Conservation (phyloP, 2,888 invertebrate genomes). For the Thysanoteuthis rhombus region DNA sequence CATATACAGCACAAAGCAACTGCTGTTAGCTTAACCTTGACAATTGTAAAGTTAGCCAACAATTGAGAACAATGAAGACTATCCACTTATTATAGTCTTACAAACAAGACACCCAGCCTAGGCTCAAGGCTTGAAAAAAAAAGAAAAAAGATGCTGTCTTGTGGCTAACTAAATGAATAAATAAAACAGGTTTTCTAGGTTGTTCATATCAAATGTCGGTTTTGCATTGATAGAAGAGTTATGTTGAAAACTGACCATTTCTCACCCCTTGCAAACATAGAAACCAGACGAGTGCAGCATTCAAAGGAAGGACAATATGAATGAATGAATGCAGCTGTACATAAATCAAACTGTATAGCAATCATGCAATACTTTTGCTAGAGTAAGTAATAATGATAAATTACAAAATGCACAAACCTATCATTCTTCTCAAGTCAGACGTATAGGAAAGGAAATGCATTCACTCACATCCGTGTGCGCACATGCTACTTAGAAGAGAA, state of each 20-base stretch:
- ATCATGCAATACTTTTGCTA: not conserved
- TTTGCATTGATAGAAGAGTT: not conserved
- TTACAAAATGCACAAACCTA: not conserved
- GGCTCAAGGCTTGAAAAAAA: not conserved
- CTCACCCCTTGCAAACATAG: not conserved
- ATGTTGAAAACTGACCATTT: not conserved
- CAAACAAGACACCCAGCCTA: not conserved
- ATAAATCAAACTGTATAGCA: not conserved
- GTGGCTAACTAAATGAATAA: not conserved
- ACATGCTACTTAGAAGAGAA: not conserved
- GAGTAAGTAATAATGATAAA: not conserved
- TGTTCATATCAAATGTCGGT: not conserved
- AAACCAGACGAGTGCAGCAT: not conserved
- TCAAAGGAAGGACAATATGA: no score
- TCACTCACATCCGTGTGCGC: not conserved
- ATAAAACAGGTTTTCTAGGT: not conserved
- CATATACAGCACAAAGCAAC: not conserved
- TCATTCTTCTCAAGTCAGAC: not conserved
- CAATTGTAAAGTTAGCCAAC: not conserved
- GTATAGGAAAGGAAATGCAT: not conserved
- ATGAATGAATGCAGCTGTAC: not conserved
- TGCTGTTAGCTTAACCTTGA: not conserved
- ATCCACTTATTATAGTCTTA: not conserved
- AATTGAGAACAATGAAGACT: not conserved
- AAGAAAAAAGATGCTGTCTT: not conserved